phyloP scores from a whole-genome alignment of 2,113 vertebrate genomes.

The Takifugu bimaculatus region DNA sequence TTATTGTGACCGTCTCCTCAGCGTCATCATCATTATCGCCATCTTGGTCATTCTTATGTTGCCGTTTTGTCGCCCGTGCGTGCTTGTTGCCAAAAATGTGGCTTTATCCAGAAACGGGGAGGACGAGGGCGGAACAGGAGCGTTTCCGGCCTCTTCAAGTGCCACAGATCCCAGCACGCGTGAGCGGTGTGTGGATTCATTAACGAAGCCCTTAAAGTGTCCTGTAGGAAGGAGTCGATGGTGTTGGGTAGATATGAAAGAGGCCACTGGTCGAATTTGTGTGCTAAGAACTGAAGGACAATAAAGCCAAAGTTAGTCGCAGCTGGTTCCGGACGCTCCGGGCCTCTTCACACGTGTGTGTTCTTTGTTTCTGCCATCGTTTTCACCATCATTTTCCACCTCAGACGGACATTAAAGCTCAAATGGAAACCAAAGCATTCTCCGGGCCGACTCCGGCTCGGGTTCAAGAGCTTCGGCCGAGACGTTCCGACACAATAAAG shows the following conservation, averaged over 20 bases:
- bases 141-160: slow-evolving; percentile 45
- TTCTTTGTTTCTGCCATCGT: slow-evolving; percentile 54
- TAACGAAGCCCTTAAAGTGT: slow-evolving; percentile 15
- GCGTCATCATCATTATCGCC: slow-evolving; percentile 22
- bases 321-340: slow-evolving; percentile 37
- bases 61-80: not conserved
- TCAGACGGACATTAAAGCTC: slow-evolving; percentile 64
- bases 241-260: slow-evolving; percentile 59
- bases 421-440: slow-evolving; percentile 74
- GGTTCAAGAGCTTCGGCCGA: slow-evolving; percentile 49
- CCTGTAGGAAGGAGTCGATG: slow-evolving; percentile 23
- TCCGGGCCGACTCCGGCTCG: slow-evolving; percentile 36
- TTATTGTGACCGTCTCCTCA: slow-evolving; percentile 54
- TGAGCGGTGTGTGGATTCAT: slow-evolving; percentile 35
- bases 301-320: slow-evolving; percentile 69
- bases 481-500: slow-evolving; percentile 60
- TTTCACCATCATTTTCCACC: slow-evolving; percentile 62
- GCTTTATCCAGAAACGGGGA: slow-evolving; percentile 23
- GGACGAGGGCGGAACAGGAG: slow-evolving; percentile 7
- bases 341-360: slow-evolving; percentile 57
- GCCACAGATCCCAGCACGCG: slow-evolving; percentile 32
- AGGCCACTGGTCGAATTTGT: slow-evolving; percentile 49
- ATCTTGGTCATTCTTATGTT: slow-evolving; percentile 2
- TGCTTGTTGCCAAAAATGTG: slow-evolving; percentile 8
- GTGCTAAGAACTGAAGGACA: slow-evolving; percentile 53